Conservation (phyloP, 2,113 vertebrate species). For the Oncorhynchus gorbuscha region DNA sequence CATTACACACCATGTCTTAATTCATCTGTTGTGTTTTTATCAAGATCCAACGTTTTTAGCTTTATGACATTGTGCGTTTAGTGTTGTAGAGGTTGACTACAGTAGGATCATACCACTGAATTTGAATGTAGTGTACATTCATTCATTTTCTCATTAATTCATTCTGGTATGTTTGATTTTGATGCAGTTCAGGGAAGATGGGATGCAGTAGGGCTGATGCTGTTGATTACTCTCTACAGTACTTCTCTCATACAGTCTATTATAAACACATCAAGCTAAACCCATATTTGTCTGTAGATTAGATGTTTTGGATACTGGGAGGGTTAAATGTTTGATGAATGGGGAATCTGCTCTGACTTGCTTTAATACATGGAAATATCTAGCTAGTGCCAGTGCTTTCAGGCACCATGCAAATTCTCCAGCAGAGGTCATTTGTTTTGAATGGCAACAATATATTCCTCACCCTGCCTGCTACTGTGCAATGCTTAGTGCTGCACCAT, state of each 20-base stretch:
- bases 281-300: slow-evolving; percentile 6
- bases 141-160: no score
- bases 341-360: neutral
- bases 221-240: neutral
- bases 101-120: no score
- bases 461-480: slow-evolving; percentile 3
- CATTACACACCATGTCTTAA: neutral
- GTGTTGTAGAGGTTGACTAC: no score
- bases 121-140: no score
- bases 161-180: neutral
- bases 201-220: no score
- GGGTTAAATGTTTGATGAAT: neutral
- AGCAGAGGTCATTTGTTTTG: slow-evolving; percentile 23
- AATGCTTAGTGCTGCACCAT: neutral
- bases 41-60: no score
- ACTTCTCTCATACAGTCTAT: neutral
- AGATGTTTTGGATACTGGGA: neutral
- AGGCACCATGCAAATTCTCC: neutral
- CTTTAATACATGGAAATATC: neutral
- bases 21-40: neutral
- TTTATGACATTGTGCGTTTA: no score
- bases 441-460: neutral
- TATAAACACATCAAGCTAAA: neutral
- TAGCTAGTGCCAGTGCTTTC: slow-evolving; percentile 11
- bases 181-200: no score